Base-by-base conservation (phyloP, 1,140 invertebrate genomes). In the Drosophila nebulosa region DNA sequence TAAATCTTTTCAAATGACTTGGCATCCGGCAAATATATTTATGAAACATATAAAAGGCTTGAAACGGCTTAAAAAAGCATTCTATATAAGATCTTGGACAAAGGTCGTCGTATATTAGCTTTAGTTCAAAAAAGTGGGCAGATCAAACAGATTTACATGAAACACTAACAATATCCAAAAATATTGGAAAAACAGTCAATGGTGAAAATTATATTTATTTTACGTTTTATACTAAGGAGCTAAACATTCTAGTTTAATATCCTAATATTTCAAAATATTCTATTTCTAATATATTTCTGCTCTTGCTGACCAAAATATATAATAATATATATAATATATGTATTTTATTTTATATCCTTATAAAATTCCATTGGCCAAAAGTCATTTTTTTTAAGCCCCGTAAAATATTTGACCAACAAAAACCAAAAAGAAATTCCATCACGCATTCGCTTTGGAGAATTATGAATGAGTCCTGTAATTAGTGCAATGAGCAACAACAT, bases 391-490 rank as follows among this genome's bases (percentile, higher is more conserved):
- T 18, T 51, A 35, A 7, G 32, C n/a, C 36, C 16, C 7, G 32
- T 32, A 64, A 26, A 24, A 53, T 26, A 26, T n/a, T 18, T 12
- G 10, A n/a, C 14, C 9, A 51, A 59, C 46, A 21, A 39, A 61
- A 72, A 72, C 65, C 22, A 36, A 71, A 58, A 16, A 30, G 36
- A 60, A 65, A 78, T 78, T 78, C 74, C 75, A 12, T 26, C 75
- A 78, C 75, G 75, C 75, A 64, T 60, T 26, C 55, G 64, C 27
- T 46, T 85, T 61, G 58, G 14, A 32, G 74, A 73, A 53, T 72
- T 75, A 76, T 81, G 79, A 83, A 78, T 73, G 64, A 64, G 36
- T 80, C 56, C 61, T 64, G 69, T 86, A 86, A 86, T 86, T 86
- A 86, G 83, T 78, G 78, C 69, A 84, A 84, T 73, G 72, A 68